Evolutionary conservation across 2,797 vertebrate species (phyloP), one percentile per base, ranked within the genome.

Genomic region (Aplochiton taeniatus): DNA sequence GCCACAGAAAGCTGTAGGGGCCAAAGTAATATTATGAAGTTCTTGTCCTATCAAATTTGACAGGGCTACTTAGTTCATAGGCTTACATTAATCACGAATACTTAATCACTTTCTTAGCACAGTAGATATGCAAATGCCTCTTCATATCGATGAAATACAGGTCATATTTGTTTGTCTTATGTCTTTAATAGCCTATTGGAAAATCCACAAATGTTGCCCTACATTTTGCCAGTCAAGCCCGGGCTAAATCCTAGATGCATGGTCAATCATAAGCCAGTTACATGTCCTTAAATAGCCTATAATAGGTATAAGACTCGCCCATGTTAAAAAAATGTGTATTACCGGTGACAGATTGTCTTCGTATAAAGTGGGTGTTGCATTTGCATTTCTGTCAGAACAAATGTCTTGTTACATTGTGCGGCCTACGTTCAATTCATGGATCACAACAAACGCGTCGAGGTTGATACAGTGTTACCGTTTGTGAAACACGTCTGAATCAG

Each of bases 301-400:
- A 78, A 74, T 50, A 78, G 51, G 70, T 70, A 74, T 75, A 77
- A 61, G 62, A 60, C 76, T 68, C 72, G 76, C 87, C 78, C 88
- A 86, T 89, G 84, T 88, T 79, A 83, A 86, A 83, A 85, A 74
- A 84, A 42, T 73, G 43, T 46, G 45, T 66, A 70, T 83, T 61
- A 78, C 20, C 68, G 58, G 68, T 10, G 63, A 55, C 52, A 64
- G 63, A 78, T 63, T 76, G 76, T 76, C 71, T 76, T 65, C 74
- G 43, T 20, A 49, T 11, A 45, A 61, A 78, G 79, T 56, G 74
- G 73, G 78, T 66, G 79, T 83, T 84, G 81, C 76, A 76, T 73
- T 68, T 70, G 11, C 59, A 72, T 69, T 57, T 76, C 62, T 78
- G 75, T 73, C 78, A 54, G 50, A 55, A 60, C n/a, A 66, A 81